Evolutionary conservation across 2,797 vertebrate species (phyloP), one percentile per base, ranked within the genome.

Genomic region (Pseudotriccus pelzelni): DNA sequence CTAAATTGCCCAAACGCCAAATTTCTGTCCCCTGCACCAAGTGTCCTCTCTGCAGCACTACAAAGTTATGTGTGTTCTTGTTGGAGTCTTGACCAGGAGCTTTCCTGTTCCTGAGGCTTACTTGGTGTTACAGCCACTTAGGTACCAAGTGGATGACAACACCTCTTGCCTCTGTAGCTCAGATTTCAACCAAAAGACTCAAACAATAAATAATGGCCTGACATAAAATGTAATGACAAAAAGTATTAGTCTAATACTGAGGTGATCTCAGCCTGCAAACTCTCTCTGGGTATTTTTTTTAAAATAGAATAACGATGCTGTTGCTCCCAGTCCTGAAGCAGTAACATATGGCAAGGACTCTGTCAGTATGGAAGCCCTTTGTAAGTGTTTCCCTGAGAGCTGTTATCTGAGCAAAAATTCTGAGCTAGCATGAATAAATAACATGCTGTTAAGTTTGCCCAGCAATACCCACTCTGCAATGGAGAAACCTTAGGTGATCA

Each of bases 391-490:
- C 49, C 49, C 36, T 20, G 53, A 79, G 78, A 85, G 64, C 56
- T 59, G 34, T 67, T 92, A 46, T 69, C 74, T 41, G 59, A 89
- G 68, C n/a, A 87, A 87, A 74, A 70, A 43, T 36, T 84, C 70
- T 82, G 58, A 95, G 37, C 78, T 36, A 50, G n/a, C 43, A 80
- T 92, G 81, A 87, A 95, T 93, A 92, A 92, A 84, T 89, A 84
- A 94, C 47, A 28, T 0, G 1, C 74, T 85, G 78, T 8, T 83
- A 80, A 64, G 20, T 77, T 77, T 55, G 69, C 77, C 75, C 73
- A 80, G 63, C 27, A 70, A 39, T 82, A 83, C 23, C 16, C 47
- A 24, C 56, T 77, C 64, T 55, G 37, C 36, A 60, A 50, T 37
- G 37, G 70, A 64, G 30, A 67, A 92, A 46, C 60, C 49, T 79